Evolutionary conservation across 2,797 vertebrate genomes (phyloP), one percentile per base, ranked within the genome.

Genomic region (Prunella strophiata): DNA sequence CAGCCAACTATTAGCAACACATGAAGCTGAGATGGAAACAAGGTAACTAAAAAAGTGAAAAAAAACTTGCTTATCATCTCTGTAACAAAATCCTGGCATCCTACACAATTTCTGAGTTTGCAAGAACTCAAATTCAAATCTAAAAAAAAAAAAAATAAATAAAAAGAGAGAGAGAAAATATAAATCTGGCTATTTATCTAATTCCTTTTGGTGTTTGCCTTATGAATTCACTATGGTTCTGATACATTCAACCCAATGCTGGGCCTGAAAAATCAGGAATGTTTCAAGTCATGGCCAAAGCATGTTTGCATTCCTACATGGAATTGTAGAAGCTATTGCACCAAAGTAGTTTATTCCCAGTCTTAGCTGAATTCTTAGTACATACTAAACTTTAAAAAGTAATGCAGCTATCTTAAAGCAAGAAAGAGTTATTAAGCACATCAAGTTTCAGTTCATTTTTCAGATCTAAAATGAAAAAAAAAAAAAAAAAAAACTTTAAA

Each of bases 401-500:
- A 83, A 91, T 47, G 16, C 48, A 81, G 86, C 47, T 58, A 86
- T 63, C 67, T 16, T 68, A 58, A 91, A 92, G 83, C n/a, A 83
- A 83, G 75, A 80, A 47, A 36, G 29, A 80, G 14, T 30, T 80
- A 85, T 62, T 84, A 88, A 89, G 47, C n/a, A 70, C 78, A 77
- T 91, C 43, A 78, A 68, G 47, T 82, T 85, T 85, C 81, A 83
- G 82, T 52, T 83, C 7, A 77, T 89, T 95, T 85, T 84, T 96
- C 63, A 85, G 68, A 85, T 91, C 71, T 77, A 74, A 85, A 88
- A 87, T 57, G 22, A 1, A 67, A 86, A 75, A 48, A 63, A 85
- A 67, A 86, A 75, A 48, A 63, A 85, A 75, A 61, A 45, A 67
- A 80, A 54, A 2, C 29, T 73, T 87, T 29, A 40, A 85, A 84